Base-by-base conservation (phyloP, 2,888 invertebrate genomes). In the Meganola albula region DNA sequence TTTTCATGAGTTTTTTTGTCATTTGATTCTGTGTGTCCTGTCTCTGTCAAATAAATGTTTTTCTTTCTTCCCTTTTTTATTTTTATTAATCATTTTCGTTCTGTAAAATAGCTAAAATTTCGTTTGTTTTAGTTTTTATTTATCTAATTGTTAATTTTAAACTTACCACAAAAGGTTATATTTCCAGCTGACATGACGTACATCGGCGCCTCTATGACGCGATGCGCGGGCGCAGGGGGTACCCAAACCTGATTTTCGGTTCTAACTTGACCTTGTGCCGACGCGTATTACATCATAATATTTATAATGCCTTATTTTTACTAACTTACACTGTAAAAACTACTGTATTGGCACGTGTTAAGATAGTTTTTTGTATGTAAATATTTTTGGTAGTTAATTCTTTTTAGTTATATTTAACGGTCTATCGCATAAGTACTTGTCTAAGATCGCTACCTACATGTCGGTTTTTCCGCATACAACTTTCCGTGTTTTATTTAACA, bases 221-320 rank as follows among this genome's bases (percentile, higher is more conserved):
- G 53, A 44, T 39, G 51, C 41, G 52, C 41, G 51, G 40, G 48
- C 46, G 44, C 32, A 36, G 41, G 44, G 48, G 57, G 43, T 59
- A 42, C 44, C 56, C 60, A 47, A 83, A 85, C 82, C 85, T 79
- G 79, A 82, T 82, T 82, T 82, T 84, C 83, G 74, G 84, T 83
- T 83, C 80, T 83, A 83, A 73, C 65, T 64, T 82, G 85, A 85
- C 85, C 85, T 85, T 85, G 78, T 63, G 53, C 72, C 63, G 63
- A 71, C 78, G 69, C 70, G 69, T 74, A 73, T 78, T 85, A 83
- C 82, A 79, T 83, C 83, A 83, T 74, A 70, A 53, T 64, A 61
- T 60, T 63, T 67, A 70, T 72, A 77, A 75, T 64, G 76, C 70
- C 74, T 72, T 74, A 72, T 67, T 69, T 65, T 63, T 56, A 37